Conservation (phyloP, 1,140 invertebrate genomes). For the Araneus ventricosus region DNA sequence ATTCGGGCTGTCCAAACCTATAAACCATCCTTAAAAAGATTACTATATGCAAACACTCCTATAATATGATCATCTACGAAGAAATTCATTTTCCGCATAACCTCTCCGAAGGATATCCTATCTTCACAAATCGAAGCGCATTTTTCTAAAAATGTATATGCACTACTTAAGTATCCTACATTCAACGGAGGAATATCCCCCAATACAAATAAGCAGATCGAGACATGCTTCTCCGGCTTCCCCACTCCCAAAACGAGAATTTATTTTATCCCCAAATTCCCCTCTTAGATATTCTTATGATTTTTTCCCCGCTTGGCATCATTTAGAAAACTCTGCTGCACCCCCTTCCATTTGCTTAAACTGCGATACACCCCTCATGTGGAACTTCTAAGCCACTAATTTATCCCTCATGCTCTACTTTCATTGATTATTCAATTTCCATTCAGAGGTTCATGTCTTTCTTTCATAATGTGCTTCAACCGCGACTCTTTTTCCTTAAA, state of each 20-base stretch:
- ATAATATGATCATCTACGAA: background rate
- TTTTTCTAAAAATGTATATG: background rate
- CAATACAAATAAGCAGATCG: background rate
- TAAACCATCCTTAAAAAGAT: background rate
- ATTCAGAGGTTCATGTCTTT: conserved; percentile 19
- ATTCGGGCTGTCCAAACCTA: no score
- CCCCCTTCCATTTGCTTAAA: background rate
- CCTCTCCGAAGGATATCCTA: background rate
- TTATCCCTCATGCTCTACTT: conserved; percentile 33
- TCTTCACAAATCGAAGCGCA: background rate
- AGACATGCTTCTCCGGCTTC: background rate
- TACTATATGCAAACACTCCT: background rate
- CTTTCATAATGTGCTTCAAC: conserved; percentile 23
- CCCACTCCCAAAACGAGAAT: conserved; percentile 16
- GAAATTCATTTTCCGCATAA: background rate
- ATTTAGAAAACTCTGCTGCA: conserved; percentile 11
- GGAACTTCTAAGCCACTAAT: conserved; percentile 33
- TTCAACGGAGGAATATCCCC: background rate
- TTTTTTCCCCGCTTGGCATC: conserved; percentile 1
- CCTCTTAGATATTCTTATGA: background rate
- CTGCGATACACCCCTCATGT: background rate
- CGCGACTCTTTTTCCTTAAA: background rate
- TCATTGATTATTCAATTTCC: conserved; percentile 29
- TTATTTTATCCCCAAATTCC: conserved; percentile 13
- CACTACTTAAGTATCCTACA: background rate